phyloP scores from a whole-genome alignment of 2,113 vertebrate species.

The Lepus europaeus region DNA sequence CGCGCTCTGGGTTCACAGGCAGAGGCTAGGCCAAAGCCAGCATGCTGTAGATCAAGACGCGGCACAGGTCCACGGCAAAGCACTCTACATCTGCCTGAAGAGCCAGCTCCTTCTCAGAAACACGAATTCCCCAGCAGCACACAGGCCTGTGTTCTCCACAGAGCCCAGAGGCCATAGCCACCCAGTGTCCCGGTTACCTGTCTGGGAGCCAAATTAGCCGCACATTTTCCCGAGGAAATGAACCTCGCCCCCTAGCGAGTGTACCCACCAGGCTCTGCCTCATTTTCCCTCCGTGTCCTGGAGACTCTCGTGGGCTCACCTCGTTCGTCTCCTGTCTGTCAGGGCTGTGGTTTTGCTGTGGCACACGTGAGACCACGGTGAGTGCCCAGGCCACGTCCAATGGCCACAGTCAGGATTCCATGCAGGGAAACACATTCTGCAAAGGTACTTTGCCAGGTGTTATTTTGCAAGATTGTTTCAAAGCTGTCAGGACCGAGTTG shows the following conservation, averaged over 20 bases:
- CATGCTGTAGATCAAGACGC: not conserved
- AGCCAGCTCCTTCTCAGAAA: not conserved
- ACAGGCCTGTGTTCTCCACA: not conserved
- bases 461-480: not conserved
- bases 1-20: not conserved
- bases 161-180: not conserved
- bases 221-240: slow-evolving; percentile 13
- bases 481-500: not conserved
- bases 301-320: too few species aligned
- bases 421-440: not conserved
- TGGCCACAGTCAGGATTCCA: not conserved
- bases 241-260: not conserved
- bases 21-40: not conserved
- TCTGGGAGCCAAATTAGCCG: not conserved
- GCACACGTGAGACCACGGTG: not conserved
- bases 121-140: not conserved
- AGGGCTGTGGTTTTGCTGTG: not conserved
- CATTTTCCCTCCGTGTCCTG: too few species aligned
- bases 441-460: not conserved
- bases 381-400: not conserved
- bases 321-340: too few species aligned
- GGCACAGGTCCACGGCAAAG: not conserved
- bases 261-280: too few species aligned
- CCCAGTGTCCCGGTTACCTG: not conserved
- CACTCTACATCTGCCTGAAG: not conserved